These are phyloP conservation scores for Stenolophus ochropezus DNA, from an alignment of 2,888 invertebrate genomes.

Conservation along the genomic window DNA sequence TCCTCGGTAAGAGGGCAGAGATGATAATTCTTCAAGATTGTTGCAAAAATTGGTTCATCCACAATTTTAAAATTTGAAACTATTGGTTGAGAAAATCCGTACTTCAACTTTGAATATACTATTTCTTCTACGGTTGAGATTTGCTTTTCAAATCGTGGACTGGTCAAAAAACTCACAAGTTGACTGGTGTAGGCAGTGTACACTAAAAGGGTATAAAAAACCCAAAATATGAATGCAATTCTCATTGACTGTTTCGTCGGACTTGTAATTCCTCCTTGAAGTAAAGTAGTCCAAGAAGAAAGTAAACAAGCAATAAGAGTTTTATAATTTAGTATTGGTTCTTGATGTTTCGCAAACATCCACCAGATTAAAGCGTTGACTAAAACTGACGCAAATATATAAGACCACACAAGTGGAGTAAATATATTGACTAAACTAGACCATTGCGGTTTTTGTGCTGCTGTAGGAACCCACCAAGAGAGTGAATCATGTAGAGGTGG, in stretches of 20 bases:
- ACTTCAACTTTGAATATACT: constrained; percentile 4
- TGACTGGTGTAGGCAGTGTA: not conserved
- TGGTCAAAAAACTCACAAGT: constrained; percentile 40
- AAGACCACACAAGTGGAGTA: constrained; percentile 15
- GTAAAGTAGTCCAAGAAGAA: not conserved
- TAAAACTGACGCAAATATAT: not conserved
- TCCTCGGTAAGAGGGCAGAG: not conserved
- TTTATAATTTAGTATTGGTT: not conserved
- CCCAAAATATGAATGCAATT: constrained; percentile 34
- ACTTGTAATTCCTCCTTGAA: not conserved
- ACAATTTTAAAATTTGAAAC: not conserved
- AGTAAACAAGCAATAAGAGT: not conserved
- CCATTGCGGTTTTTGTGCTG: constrained; percentile 35
- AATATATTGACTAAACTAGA: constrained; percentile 51
- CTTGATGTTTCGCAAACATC: not conserved
- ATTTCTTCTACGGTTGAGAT: constrained; percentile 39
- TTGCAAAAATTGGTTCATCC: not conserved
- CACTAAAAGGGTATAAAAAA: constrained; percentile 12
- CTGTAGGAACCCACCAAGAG: constrained; percentile 53
- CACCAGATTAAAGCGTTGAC: not conserved
- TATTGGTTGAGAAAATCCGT: not conserved
- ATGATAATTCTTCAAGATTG: not conserved
- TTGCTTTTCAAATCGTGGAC: constrained; percentile 37
- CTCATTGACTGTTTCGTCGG: not conserved
- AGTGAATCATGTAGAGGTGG: not conserved